A percentile compares a stretch with the other conserved stretches of the same genome.
Conservation (phyloP, 2,888 invertebrate species). For the Actias luna region DNA sequence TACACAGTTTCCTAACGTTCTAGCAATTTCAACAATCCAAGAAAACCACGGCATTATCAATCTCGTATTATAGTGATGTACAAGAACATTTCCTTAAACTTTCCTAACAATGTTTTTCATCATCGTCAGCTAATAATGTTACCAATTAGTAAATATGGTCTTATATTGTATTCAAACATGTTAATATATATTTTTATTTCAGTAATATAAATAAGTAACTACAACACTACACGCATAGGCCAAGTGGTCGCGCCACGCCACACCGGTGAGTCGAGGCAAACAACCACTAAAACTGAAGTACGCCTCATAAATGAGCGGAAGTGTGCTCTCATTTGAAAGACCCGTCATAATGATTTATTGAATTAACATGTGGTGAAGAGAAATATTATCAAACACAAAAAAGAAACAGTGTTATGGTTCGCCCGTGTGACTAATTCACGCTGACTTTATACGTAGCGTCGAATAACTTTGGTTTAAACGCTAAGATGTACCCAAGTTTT, state of each 20-base stretch:
- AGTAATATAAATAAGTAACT: not conserved
- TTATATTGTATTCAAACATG: too few species aligned
- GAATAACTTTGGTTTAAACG: not conserved
- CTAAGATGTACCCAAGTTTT: not conserved
- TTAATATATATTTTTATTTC: not conserved
- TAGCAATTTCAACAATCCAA: too few species aligned
- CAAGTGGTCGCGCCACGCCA: not conserved
- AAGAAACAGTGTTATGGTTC: not conserved
- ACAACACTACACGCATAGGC: not conserved
- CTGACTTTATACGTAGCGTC: not conserved
- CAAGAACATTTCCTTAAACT: too few species aligned
- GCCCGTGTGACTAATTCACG: not conserved
- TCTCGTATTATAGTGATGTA: too few species aligned
- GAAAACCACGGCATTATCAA: too few species aligned
- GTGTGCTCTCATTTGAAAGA: conserved; percentile 37
- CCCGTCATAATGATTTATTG: conserved; percentile 19
- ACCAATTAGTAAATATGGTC: too few species aligned
- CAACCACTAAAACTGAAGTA: conserved; percentile 1
- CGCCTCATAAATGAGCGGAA: conserved; percentile 29
- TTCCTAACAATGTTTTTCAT: too few species aligned
- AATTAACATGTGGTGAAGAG: conserved; percentile 4
- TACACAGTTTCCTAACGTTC: too few species aligned
- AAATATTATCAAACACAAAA: not conserved
- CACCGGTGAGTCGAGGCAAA: conserved; percentile 1
- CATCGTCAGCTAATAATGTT: too few species aligned